A percentile compares a stretch with the other conserved stretches of the same genome.
These are phyloP conservation scores for Ectemnius continuus DNA, from an alignment of 2,888 invertebrate species.

Conservation along the genomic window DNA sequence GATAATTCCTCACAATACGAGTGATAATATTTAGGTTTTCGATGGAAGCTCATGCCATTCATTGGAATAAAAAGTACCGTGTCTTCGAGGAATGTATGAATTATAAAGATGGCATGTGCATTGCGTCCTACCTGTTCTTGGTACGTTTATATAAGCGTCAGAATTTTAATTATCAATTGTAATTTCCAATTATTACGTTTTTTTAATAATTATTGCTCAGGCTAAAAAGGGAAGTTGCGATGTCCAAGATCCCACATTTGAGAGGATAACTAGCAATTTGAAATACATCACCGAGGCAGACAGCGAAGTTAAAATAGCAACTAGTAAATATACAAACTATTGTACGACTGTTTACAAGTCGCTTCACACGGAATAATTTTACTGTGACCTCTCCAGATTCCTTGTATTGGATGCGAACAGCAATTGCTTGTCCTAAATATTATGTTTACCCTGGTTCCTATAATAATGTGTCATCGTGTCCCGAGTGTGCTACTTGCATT, in stretches of 20 bases:
- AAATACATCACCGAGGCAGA: conserved; percentile 48
- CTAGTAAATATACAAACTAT: conserved; percentile 57
- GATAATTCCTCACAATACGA: not conserved
- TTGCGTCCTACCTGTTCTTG: conserved; percentile 66
- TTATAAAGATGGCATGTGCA: conserved; percentile 66
- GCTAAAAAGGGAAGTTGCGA: conserved; percentile 46
- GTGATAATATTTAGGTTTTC: conserved; percentile 62
- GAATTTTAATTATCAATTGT: too few species aligned
- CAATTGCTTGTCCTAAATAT: conserved; percentile 59
- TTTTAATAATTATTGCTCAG: conserved; percentile 28
- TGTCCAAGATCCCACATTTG: conserved; percentile 51
- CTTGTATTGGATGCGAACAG: conserved; percentile 67
- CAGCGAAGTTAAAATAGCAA: conserved; percentile 53
- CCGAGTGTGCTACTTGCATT: conserved; percentile 67
- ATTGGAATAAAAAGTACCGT: conserved; percentile 70
- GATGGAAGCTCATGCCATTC: conserved; percentile 69
- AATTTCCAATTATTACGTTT: too few species aligned
- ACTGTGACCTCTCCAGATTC: conserved; percentile 55
- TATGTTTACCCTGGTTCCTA: conserved; percentile 68
- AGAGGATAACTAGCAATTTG: conserved; percentile 65
- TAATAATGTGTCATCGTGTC: conserved; percentile 30
- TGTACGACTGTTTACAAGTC: not conserved
- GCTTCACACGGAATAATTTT: not conserved
- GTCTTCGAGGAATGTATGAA: conserved; percentile 63
- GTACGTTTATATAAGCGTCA: conserved; percentile 36